These are phyloP conservation scores for Plecotus auritus DNA, from an alignment of 2,113 vertebrate species.

Conservation along the genomic window DNA sequence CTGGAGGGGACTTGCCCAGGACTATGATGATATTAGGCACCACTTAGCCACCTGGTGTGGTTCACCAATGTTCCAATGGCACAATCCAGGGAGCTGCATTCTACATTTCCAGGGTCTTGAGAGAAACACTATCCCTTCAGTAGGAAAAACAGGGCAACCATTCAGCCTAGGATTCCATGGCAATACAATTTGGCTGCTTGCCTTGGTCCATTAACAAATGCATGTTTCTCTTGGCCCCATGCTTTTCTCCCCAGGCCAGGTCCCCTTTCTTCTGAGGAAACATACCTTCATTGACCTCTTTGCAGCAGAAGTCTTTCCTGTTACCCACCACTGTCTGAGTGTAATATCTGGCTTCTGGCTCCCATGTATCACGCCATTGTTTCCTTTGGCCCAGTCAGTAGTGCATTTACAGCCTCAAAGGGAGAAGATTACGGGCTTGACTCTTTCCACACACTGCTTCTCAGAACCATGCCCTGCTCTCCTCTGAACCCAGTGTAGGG, in stretches of 20 bases:
- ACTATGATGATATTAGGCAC: neutral
- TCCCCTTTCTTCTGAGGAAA: neutral
- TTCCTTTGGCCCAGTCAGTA: neutral
- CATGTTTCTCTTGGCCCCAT: neutral
- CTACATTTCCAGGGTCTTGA: neutral
- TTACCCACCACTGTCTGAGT: neutral
- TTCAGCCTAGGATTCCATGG: neutral
- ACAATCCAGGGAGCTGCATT: neutral
- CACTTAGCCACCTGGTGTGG: neutral
- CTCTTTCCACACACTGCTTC: neutral
- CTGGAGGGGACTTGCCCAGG: neutral
- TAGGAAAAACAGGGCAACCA: constrained; percentile 23
- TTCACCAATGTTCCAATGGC: neutral
- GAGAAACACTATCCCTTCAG: constrained; percentile 8
- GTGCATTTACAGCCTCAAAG: neutral
- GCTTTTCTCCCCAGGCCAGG: neutral
- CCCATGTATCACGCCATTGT: neutral
- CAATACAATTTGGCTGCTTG: neutral
- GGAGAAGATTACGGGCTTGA: too few species aligned
- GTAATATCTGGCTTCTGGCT: neutral
- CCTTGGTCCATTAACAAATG: neutral
- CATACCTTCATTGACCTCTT: neutral
- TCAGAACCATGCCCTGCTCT: neutral
- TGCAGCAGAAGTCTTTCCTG: neutral
- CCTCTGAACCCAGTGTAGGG: neutral